Evolutionary conservation across 2,113 vertebrate species (phyloP), one percentile per base, ranked within the genome.

Genomic region (Daubentonia madagascariensis): DNA sequence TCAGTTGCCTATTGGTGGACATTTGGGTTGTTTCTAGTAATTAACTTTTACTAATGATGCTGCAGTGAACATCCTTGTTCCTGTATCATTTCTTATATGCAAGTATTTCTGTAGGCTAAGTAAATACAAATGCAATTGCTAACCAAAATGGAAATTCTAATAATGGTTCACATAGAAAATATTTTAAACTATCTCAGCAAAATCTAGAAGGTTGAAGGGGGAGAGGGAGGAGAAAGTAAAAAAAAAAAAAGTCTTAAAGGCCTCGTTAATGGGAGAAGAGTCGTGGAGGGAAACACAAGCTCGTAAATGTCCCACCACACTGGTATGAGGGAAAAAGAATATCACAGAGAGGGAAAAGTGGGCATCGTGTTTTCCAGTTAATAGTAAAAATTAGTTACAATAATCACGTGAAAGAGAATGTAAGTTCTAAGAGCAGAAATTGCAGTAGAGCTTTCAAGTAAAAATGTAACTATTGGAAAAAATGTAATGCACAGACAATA

Each of bases 301-400:
- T 16, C 0, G 1, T 40, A 5, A 45, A 9, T 5, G 8, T 17
- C 13, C 18, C 76, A 3, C 48, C 30, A n/a, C 43, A 28, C 11
- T 7, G 18, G n/a, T 32, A 14, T 0, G 1, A 43, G n/a, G 30
- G 9, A 10, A 22, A n/a, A 8, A 7, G 14, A 23, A 14, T 1
- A 0, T 1, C 43, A 14, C 0, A 6, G 1, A 8, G 79, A 32
- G 48, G 14, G 3, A 13, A 6, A 1, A 11, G 7, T 2, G 10
- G 17, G 5, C 11, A 1, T 13, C 11, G 0, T 0, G 2, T 25
- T 57, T 40, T 59, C 72, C 43, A 45, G 5, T 1, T 11, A 28
- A 54, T 16, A 14, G 30, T n/a, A 16, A 63, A 37, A 83, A 7
- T 37, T 25, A 37, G 1, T 12, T 13, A 6, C n/a, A 30, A 67